These are phyloP conservation scores for Phaethon lepturus DNA, from an alignment of 2,113 vertebrate genomes.

Conservation along the genomic window DNA sequence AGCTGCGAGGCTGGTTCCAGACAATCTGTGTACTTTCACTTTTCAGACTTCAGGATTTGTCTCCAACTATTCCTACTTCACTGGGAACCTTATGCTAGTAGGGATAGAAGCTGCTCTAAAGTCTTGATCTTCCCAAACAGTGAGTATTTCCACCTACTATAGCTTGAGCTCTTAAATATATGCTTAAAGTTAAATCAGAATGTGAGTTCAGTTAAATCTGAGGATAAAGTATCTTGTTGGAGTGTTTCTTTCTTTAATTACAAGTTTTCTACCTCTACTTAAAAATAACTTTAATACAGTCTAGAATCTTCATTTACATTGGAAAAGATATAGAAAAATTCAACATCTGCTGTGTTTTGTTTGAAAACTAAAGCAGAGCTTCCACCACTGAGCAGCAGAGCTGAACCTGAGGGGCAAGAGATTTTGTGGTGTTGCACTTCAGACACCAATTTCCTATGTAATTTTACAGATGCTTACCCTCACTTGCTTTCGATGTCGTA, in stretches of 20 bases:
- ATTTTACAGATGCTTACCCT: not conserved
- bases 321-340: not conserved
- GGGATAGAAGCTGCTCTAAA: not conserved
- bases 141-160: not conserved
- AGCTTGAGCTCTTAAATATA: not conserved
- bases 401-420: not conserved
- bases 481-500: not conserved
- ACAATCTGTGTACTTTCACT: not conserved
- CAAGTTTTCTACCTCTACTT: not conserved
- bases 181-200: not conserved
- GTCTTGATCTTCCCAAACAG: not conserved
- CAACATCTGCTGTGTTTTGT: not conserved
- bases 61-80: not conserved
- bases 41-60: not conserved
- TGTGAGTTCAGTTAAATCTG: not conserved
- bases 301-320: not conserved
- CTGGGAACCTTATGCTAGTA: fast-evolving
- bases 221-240: not conserved
- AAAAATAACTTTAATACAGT: not conserved
- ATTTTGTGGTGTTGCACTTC: not conserved
- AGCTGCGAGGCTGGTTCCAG: not conserved
- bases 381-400: not conserved
- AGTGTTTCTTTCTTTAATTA: not conserved
- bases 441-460: not conserved
- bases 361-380: not conserved